Evolutionary conservation across 2,888 invertebrate genomes (phyloP), one percentile per base, ranked within the genome.

Genomic region (Ectobius pallidus): DNA sequence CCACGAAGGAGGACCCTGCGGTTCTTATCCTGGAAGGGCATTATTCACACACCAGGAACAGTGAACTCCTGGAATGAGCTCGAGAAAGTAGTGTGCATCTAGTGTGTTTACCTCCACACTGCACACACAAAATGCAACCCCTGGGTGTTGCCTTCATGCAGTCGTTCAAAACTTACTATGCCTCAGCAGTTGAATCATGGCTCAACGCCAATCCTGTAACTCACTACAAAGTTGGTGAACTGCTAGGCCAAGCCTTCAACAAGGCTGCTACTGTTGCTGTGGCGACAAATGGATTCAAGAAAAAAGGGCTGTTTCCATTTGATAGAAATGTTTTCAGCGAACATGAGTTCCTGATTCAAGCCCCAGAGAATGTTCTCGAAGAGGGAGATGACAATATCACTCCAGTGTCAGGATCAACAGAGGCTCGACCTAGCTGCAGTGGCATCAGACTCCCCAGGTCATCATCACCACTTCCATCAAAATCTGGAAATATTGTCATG

Each of bases 1-100:
- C 78, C 3, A 74, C 77, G 44, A 58, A 67, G 55, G 77, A 78
- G 25, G 68, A 77, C 63, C 78, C 78, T 27, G 77, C 79, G 14
- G 67, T 79, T 34, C 74, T 80, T n/a, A n/a, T 76, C 6, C 55
- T 76, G 27, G 75, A 74, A 72, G 72, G 76, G 2, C 76, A 76
- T 63, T 73, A 39, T 42, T 69, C 65, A 44, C 75, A 76, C 63
- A 75, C 70, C 6, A 67, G 72, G 44, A 77, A 75, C 42, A 27
- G 72, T 14, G 30, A 27, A 25, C 1, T 62, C 27, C 34, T 62
- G 7, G 62, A 62, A 32, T 32, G 6, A 32, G 32, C 62, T 32
- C 32, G 32, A n/a, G 3, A 62, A 14, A 62, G 3, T 62, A 32
- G 62, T 14, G 9, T 62, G 32, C 62, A 62, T 6, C 18, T 62